Evolutionary conservation across 2,888 invertebrate species (phyloP).

Genomic region (Hyalella azteca): DNA sequence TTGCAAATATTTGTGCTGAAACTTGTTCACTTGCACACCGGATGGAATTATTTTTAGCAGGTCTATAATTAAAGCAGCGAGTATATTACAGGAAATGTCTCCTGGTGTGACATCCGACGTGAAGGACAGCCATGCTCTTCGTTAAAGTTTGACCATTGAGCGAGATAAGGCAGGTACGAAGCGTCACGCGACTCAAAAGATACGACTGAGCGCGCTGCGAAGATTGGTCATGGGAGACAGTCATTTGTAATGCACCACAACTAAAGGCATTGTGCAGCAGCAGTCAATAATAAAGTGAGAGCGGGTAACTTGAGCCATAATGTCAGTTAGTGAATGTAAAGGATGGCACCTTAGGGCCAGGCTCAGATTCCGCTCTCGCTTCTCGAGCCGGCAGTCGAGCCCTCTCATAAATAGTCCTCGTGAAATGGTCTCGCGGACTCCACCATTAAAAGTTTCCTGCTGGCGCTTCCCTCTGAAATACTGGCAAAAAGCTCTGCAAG

Average conservation of each 20-base stretch:
- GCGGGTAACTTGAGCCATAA: conserved; percentile 22
- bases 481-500: conserved; percentile 1
- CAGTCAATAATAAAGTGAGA: conserved; percentile 21
- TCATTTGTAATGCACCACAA: conserved; percentile 15
- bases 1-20: neutral
- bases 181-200: neutral
- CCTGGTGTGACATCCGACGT: neutral
- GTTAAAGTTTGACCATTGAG: conserved; percentile 12
- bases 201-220: neutral
- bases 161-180: neutral
- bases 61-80: neutral
- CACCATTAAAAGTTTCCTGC: conserved; percentile 23
- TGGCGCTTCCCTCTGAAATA: conserved; percentile 18
- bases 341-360: conserved; percentile 31
- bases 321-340: conserved; percentile 20
- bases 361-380: neutral
- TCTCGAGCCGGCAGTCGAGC: neutral
- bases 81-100: neutral
- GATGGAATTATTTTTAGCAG: neutral
- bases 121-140: neutral
- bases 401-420: conserved; percentile 7
- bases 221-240: conserved; percentile 1
- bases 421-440: neutral
- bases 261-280: conserved; percentile 6
- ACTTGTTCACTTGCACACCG: neutral